Conservation (phyloP, 2,797 vertebrate genomes). For the Acanthopagrus latus region DNA sequence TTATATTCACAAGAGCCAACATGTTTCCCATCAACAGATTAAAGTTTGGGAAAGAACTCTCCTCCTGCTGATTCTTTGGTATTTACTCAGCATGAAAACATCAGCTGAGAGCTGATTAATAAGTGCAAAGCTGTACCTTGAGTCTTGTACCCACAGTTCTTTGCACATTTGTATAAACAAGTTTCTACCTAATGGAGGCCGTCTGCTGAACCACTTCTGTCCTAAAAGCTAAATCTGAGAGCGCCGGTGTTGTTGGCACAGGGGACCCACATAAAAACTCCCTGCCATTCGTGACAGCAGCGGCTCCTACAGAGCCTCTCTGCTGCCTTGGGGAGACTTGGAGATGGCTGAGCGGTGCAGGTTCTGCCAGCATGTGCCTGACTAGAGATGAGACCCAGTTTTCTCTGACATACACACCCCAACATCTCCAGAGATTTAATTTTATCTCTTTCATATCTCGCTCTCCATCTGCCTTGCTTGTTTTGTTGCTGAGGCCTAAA, state of each 20-base stretch:
- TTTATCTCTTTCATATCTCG: constrained; percentile 56
- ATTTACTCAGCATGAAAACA: background rate
- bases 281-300: constrained; percentile 36
- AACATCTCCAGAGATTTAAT: constrained; percentile 67
- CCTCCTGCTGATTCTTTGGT: background rate
- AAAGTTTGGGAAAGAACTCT: background rate
- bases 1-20: background rate
- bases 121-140: constrained; percentile 1
- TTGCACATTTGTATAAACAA: constrained; percentile 18
- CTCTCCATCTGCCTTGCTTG: constrained; percentile 49
- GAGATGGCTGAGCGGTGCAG: constrained; percentile 70
- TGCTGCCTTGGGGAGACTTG: constrained; percentile 55
- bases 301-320: constrained; percentile 42
- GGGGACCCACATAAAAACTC: constrained; percentile 40
- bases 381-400: constrained; percentile 76
- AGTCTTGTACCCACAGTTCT: background rate
- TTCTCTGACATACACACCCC: constrained; percentile 63
- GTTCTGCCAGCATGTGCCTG: constrained; percentile 66
- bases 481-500: constrained; percentile 55
- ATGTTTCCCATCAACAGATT: background rate
- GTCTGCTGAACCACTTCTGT: constrained; percentile 35
- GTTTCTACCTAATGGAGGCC: background rate
- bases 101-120: background rate
- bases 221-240: constrained; percentile 26
- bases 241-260: constrained; percentile 21